Conservation (phyloP, 2,797 vertebrate species). For the Orestias chungarensis region DNA sequence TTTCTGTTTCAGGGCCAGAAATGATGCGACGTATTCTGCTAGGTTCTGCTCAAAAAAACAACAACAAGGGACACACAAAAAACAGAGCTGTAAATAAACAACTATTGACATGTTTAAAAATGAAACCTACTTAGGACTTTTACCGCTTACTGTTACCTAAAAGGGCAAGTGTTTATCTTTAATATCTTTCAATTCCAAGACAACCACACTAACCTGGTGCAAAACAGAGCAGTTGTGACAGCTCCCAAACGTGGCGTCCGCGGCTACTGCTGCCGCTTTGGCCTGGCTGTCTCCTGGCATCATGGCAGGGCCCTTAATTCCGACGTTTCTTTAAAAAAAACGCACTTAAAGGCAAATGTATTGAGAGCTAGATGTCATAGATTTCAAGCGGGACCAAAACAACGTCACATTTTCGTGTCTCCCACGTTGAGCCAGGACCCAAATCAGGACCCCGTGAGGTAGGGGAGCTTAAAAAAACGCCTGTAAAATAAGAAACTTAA, state of each 20-base stretch:
- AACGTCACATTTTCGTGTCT: slow-evolving; percentile 74
- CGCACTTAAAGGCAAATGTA: not conserved
- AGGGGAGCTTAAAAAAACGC: slow-evolving; percentile 33
- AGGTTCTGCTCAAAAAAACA: slow-evolving; percentile 81
- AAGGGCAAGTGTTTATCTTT: no score
- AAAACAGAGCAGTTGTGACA: slow-evolving; percentile 88
- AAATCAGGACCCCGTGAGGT: slow-evolving; percentile 43
- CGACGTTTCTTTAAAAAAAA: not conserved
- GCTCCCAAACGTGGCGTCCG: slow-evolving; percentile 76
- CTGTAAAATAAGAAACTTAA: slow-evolving; percentile 2
- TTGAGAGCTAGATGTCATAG: not conserved
- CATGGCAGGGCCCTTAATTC: slow-evolving; percentile 76
- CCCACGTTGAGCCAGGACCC: slow-evolving; percentile 81
- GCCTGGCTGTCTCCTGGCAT: slow-evolving; percentile 92
- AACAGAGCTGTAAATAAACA: not conserved
- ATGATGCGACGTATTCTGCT: slow-evolving; percentile 90
- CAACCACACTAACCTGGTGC: slow-evolving; percentile 75
- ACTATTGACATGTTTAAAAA: not conserved
- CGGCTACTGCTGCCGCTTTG: slow-evolving; percentile 78
- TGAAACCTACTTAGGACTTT: not conserved
- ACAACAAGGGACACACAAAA: not conserved
- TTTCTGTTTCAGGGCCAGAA: slow-evolving; percentile 93
- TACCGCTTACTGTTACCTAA: no score
- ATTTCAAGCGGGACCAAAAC: slow-evolving; percentile 54
- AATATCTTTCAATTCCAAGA: not conserved